These are phyloP conservation scores for Anastrepha obliqua DNA, from an alignment of 1,140 invertebrate species.

Conservation along the genomic window DNA sequence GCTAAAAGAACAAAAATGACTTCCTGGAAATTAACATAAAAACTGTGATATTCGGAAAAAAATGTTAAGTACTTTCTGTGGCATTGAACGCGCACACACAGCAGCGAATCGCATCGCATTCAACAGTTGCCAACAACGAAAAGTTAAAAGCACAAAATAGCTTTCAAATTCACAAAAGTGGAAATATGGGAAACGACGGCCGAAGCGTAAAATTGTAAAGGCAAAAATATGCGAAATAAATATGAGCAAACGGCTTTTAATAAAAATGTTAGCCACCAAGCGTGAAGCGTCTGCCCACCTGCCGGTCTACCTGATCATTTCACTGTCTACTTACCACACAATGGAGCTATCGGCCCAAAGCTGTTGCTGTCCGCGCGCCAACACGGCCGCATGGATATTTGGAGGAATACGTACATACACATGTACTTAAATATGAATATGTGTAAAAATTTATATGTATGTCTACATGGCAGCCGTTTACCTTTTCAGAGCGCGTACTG, in stretches of 20 bases:
- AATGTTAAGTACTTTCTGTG: neutral
- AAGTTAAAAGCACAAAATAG: neutral
- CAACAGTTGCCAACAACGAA: conserved; percentile 31
- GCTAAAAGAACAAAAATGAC: neutral
- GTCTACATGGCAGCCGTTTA: neutral
- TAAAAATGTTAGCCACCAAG: conserved; percentile 53
- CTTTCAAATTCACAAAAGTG: neutral
- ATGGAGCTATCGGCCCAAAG: conserved; percentile 2
- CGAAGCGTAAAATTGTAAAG: neutral
- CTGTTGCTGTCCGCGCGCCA: neutral
- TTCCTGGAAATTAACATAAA: conserved; percentile 50
- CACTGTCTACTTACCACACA: conserved; percentile 31
- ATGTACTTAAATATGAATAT: neutral
- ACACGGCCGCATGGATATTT: conserved; percentile 11
- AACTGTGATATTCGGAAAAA: conserved; percentile 8
- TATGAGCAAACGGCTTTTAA: conserved; percentile 46
- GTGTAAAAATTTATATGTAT: neutral
- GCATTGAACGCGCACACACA: neutral
- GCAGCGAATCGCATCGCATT: neutral
- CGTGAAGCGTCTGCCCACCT: conserved; percentile 46
- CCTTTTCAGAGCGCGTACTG: neutral
- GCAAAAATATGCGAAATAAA: conserved; percentile 44
- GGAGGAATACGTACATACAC: neutral
- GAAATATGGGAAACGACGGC: neutral
- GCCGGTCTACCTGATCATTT: conserved; percentile 38